Conservation (phyloP, 2,888 invertebrate genomes). For the Poecilobothrus nobilitatus region DNA sequence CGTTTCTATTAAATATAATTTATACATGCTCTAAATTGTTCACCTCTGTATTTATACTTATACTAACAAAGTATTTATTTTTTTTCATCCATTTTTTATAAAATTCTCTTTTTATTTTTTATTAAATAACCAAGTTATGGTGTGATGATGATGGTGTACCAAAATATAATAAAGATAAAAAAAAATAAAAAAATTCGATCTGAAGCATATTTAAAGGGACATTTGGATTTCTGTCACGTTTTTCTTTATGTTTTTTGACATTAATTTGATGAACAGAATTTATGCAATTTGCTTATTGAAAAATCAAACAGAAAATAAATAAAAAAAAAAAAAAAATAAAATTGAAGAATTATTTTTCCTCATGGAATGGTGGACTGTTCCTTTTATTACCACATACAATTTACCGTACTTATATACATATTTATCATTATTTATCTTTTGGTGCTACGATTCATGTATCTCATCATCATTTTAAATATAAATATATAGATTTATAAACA, state of each 20-base stretch:
- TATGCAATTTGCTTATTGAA: conserved; percentile 31
- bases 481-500: background rate
- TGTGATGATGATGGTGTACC: conserved; percentile 2
- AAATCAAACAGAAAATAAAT: conserved; percentile 23
- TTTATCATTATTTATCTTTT: too few species aligned
- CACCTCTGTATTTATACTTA: too few species aligned
- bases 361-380: conserved; percentile 16
- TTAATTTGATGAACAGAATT: conserved; percentile 31
- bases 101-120: too few species aligned
- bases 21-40: too few species aligned
- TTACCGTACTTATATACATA: too few species aligned
- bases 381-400: conserved; percentile 14
- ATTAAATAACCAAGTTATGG: background rate
- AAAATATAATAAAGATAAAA: background rate
- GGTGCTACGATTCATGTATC: too few species aligned
- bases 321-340: background rate
- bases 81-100: too few species aligned
- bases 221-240: conserved; percentile 30
- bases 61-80: too few species aligned
- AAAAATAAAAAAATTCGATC: conserved; percentile 13
- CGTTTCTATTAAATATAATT: too few species aligned
- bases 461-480: background rate
- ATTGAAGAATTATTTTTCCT: conserved; percentile 10
- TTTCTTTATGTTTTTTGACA: conserved; percentile 30
- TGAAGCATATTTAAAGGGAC: conserved; percentile 25